Evolutionary conservation across 1,140 invertebrate species (phyloP), one percentile per base, ranked within the genome.

Genomic region (Ceratina australensis): DNA sequence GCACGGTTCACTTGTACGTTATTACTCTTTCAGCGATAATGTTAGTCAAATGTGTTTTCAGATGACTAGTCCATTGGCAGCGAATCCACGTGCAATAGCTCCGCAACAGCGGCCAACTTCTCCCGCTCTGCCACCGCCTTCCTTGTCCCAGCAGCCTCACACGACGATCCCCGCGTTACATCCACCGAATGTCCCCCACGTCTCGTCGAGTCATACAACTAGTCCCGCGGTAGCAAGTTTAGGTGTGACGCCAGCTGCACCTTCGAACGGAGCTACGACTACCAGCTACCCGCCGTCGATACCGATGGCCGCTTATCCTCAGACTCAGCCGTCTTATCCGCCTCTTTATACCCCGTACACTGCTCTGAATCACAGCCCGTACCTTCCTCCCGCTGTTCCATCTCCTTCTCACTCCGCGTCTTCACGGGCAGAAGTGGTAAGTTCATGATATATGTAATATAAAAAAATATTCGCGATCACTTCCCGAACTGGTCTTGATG

Each of bases 331-430:
- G 3, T 93, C 94, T 61, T 95, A 95, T 88, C 94, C 95, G 50
- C 93, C 95, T 24, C 92, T 96, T 59, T 96, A 96, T 86, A 94
- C 95, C 0, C 95, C 96, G 0, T 96, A 96, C 84, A 94, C 94
- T 64, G 94, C 93, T 50, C 89, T 95, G 56, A 94, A 94, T 86
- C 95, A 96, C 86, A 95, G 94, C 79, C 94, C 94, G 57, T 93
- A 93, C 82, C 87, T 95, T 80, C 94, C 95, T 22, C 92, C 94
- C 67, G 90, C 93, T 42, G 92, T 93, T 83, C 93, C 93, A 24
- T 93, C 95, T 20, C 93, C 94, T 18, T 95, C 94, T 52, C 94
- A 94, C 3, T 95, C 94, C 26, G 93, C 94, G 18, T 94, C 95
- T 26, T 94, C 94, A 80, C 90, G 93, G 65, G 92, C 93, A 63